Evolutionary conservation across 2,113 vertebrate genomes (phyloP).

Genomic region (Ancistrus triradiatus): DNA sequence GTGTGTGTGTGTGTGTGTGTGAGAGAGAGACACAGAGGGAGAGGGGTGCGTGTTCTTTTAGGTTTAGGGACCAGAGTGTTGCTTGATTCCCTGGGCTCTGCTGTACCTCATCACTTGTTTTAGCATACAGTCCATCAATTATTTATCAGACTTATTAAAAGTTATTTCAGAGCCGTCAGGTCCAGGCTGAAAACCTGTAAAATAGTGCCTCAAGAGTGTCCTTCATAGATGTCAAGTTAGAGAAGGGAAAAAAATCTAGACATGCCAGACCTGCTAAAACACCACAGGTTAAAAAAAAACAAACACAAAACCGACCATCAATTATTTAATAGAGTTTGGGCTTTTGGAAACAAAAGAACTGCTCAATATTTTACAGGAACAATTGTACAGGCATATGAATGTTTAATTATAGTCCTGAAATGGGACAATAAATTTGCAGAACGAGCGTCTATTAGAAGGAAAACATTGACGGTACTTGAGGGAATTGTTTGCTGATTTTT

Average conservation of each 20-base stretch:
- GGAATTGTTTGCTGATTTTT: neutral
- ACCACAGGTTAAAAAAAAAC: constrained; percentile 63
- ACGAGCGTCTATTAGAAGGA: too few species aligned
- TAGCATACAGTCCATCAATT: constrained; percentile 70
- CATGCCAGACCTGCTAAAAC: constrained; percentile 65
- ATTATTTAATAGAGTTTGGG: constrained; percentile 67
- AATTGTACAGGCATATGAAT: too few species aligned
- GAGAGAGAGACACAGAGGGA: constrained; percentile 27
- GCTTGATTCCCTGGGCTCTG: constrained; percentile 54
- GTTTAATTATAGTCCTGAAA: constrained; percentile 61
- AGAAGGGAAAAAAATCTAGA: constrained; percentile 56
- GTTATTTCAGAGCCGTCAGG: constrained; percentile 74
- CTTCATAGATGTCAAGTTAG: constrained; percentile 50
- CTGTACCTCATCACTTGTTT: constrained; percentile 62
- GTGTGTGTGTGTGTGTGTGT: constrained; percentile 40
- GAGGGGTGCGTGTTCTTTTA: constrained; percentile 32
- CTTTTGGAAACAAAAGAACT: constrained; percentile 62
- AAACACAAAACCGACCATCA: constrained; percentile 66
- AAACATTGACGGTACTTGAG: too few species aligned
- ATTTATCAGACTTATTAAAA: constrained; percentile 79
- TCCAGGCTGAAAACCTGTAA: constrained; percentile 71
- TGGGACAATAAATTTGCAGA: constrained; percentile 37
- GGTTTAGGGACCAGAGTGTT: constrained; percentile 53
- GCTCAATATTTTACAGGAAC: constrained; percentile 67
- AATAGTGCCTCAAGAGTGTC: constrained; percentile 62